Base-by-base conservation (phyloP, 37 sponge, comb jelly and placozoan species). In the Beroe ovata region DNA sequence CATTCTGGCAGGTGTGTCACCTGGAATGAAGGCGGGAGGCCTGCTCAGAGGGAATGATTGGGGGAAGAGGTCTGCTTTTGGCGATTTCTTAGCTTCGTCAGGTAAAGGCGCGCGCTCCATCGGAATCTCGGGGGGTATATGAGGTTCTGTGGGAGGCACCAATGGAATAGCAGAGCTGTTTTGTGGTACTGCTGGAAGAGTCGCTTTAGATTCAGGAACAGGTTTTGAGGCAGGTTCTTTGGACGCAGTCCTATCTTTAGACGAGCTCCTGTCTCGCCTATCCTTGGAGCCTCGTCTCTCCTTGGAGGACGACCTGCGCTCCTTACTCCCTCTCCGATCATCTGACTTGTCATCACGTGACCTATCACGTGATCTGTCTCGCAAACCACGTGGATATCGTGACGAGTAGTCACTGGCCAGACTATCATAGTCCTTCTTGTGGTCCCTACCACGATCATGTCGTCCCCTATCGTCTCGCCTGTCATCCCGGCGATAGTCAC, bases 381-480 rank as follows among this genome's bases (percentile, higher is more conserved):
- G 84, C 41, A 54, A 77, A 1, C 84, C 54, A 29, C 69, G 25
- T 26, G 69, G 34, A 19, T 40, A 39, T n/a, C 84, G 84, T 4
- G 84, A 77, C 26, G 36, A 32, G 54, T 77, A 66, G 3, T 42
- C 84, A 8, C 38, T 29, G 4, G 71, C 20, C 63, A 62, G 20
- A 77, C 22, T 77, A 42, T 77, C 84, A 37, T 66, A 66, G 69
- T 66, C 54, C 38, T 40, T 77, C 54, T 42, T 77, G 25, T 77
- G 8, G 47, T 77, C 84, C 47, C 84, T 38, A 4, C 84, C 11
- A 54, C 33, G 36, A n/a, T 42, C 33, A 16, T 77, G 3, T 20
- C 69, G 69, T 11, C 69, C 69, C 16, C 69, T 66, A 30, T 66
- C 69, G 35, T 66, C 69, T 16, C 69, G 32, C 16, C 69, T 66